Evolutionary conservation across 2,113 vertebrate species (phyloP).

Genomic region (Actinemys pallida): DNA sequence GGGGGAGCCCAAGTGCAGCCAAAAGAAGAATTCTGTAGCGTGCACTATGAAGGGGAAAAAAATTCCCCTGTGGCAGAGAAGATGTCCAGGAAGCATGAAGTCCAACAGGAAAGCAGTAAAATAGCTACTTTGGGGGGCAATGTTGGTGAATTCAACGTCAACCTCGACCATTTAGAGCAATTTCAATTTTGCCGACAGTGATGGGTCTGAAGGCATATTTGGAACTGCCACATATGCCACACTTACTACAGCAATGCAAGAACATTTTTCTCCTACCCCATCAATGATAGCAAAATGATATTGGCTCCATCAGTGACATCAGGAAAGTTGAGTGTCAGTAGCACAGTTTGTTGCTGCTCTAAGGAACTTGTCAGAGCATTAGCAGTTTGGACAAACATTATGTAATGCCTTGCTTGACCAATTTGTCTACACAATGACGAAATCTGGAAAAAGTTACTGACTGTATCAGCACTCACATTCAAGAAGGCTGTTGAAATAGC

Average conservation of each 20-base stretch:
- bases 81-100: background rate
- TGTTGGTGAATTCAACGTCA: background rate
- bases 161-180: background rate
- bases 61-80: background rate
- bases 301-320: background rate
- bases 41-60: background rate
- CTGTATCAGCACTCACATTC: background rate
- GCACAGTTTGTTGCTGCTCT: background rate
- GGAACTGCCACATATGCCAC: background rate
- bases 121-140: background rate
- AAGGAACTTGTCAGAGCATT: background rate
- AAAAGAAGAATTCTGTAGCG: background rate
- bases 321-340: background rate
- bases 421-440: background rate
- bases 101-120: background rate
- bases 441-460: background rate
- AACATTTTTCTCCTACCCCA: background rate
- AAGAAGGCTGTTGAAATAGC: background rate
- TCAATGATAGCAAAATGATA: background rate
- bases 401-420: background rate
- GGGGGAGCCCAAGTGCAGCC: background rate
- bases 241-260: background rate
- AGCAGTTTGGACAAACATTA: background rate
- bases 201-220: background rate
- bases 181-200: background rate